phyloP scores from a whole-genome alignment of 2,888 invertebrate genomes.

The Hemaris fuciformis region DNA sequence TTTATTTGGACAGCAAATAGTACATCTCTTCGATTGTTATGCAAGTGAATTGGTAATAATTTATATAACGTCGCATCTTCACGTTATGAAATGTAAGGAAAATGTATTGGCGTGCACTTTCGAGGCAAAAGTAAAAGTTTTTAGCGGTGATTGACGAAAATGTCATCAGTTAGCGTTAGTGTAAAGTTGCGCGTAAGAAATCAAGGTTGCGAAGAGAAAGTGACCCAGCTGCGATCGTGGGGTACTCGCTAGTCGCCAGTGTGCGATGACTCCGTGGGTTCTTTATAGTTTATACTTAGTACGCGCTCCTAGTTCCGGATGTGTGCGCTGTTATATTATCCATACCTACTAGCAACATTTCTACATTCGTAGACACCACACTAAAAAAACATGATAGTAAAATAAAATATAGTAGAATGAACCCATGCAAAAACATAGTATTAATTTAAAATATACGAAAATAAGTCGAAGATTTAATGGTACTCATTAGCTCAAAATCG shows the following conservation, averaged over 20 bases:
- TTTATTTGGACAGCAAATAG: not conserved
- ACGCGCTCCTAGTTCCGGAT: slow-evolving; percentile 14
- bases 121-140: slow-evolving; percentile 74
- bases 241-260: slow-evolving; percentile 31
- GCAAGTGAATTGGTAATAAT: slow-evolving; percentile 20
- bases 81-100: slow-evolving; percentile 39
- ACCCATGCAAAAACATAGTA: not conserved
- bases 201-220: slow-evolving; percentile 78
- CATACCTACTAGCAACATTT: not conserved
- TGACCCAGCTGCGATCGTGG: slow-evolving; percentile 60
- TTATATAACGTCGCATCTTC: slow-evolving; percentile 1
- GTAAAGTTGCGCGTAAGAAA: slow-evolving; percentile 69
- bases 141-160: slow-evolving; percentile 59
- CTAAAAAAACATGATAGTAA: no score
- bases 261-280: slow-evolving; percentile 43
- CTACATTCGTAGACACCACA: not conserved
- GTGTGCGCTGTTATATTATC: not conserved
- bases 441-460: not conserved
- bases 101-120: slow-evolving; percentile 31
- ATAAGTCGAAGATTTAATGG: no score
- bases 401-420: not conserved
- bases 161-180: slow-evolving; percentile 57
- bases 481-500: no score
- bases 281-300: slow-evolving; percentile 36
- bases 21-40: slow-evolving; percentile 15